These are phyloP conservation scores for Beroe forskalii DNA, from an alignment of 37 sponge, comb jelly and placozoan genomes.

Conservation along the genomic window DNA sequence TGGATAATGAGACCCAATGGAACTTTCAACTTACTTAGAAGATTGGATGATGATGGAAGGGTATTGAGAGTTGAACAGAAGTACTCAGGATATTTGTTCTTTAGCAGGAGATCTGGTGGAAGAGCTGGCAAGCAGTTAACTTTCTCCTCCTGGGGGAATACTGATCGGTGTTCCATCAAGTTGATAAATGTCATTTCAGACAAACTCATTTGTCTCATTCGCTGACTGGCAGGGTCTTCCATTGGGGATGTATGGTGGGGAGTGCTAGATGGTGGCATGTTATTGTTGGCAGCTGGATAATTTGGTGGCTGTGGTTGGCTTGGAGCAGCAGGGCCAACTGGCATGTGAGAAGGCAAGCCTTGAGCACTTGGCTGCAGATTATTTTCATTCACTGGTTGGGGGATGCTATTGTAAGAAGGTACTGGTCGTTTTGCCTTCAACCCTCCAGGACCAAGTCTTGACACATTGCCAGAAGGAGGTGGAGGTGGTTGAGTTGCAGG, in stretches of 20 bases:
- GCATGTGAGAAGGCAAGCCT: background rate
- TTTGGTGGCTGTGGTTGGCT: background rate
- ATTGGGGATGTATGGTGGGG: background rate
- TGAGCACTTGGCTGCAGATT: background rate
- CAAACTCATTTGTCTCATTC: slow-evolving; percentile 49
- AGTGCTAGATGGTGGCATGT: slow-evolving; percentile 16
- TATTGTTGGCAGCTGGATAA: background rate
- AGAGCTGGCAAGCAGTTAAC: slow-evolving; percentile 48
- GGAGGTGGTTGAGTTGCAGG: slow-evolving; percentile 24
- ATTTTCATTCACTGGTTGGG: background rate
- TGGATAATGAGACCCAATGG: slow-evolving; percentile 92
- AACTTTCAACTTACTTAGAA: slow-evolving; percentile 84
- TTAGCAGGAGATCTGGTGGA: slow-evolving; percentile 16
- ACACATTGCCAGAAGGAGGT: background rate
- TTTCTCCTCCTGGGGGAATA: slow-evolving; percentile 51
- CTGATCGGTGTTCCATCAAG: slow-evolving; percentile 51
- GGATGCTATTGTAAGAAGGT: slow-evolving; percentile 9
- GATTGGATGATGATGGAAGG: slow-evolving; percentile 76
- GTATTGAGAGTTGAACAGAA: slow-evolving; percentile 85
- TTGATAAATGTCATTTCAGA: slow-evolving; percentile 49
- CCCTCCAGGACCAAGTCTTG: slow-evolving; percentile 43
- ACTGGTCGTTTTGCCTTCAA: slow-evolving; percentile 1
- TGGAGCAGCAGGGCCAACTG: background rate
- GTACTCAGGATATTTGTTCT: slow-evolving; percentile 70
- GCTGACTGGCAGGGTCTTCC: slow-evolving; percentile 20